These are phyloP conservation scores for Plutomurus gul DNA, from an alignment of 1,140 invertebrate species.

Conservation along the genomic window DNA sequence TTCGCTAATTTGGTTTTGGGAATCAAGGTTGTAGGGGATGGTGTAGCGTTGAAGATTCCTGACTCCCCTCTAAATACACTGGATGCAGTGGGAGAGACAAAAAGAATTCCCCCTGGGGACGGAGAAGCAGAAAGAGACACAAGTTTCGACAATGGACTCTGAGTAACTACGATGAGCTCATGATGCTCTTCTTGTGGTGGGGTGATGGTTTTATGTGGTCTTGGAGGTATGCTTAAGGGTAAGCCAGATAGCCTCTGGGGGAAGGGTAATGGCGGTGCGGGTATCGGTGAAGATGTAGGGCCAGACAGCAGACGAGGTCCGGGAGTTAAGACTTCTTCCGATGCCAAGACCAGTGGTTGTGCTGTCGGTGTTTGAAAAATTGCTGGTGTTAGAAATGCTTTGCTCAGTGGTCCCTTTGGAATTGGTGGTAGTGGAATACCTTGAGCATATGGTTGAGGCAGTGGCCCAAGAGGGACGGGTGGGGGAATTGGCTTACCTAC, in stretches of 20 bases:
- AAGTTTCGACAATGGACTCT: not conserved
- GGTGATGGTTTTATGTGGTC: not conserved
- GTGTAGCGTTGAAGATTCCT: not conserved
- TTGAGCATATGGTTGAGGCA: not conserved
- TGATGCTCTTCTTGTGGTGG: not conserved
- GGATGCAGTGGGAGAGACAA: no score
- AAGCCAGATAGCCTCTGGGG: not conserved
- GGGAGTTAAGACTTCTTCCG: no score
- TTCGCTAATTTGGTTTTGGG: no score
- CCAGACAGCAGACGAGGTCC: not conserved
- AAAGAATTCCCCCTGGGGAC: no score
- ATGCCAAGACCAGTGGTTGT: no score
- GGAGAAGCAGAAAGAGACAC: not conserved
- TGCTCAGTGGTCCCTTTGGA: no score
- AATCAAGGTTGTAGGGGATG: not conserved
- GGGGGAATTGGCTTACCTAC: not conserved
- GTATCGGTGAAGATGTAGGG: not conserved
- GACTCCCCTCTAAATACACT: not conserved
- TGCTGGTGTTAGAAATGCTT: no score
- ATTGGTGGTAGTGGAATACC: not conserved
- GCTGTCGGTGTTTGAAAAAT: no score
- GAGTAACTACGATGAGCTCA: not conserved
- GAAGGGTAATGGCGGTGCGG: not conserved
- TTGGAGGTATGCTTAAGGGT: not conserved
- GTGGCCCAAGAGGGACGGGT: not conserved